Evolutionary conservation across 2,888 invertebrate species (phyloP).

Genomic region (Peribatodes rhomboidaria): DNA sequence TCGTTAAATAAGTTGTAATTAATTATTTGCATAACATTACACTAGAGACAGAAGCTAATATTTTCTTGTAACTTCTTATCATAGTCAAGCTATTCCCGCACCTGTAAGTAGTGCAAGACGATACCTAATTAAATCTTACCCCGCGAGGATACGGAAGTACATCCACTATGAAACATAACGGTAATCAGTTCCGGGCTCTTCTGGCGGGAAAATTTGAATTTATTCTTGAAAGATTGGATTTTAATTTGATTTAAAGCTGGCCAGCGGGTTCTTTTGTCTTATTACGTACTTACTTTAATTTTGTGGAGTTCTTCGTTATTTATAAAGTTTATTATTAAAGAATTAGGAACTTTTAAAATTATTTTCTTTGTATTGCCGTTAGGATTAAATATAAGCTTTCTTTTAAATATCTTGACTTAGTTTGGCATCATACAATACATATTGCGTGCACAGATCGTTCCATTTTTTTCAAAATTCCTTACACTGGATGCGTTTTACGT

Average conservation of each 20-base stretch:
- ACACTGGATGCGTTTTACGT: no score
- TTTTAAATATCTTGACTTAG: no score
- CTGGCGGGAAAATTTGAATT: conserved; percentile 32
- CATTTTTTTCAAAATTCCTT: no score
- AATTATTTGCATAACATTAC: neutral
- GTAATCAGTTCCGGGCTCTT: conserved; percentile 45
- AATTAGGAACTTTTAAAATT: no score
- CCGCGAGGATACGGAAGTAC: conserved; percentile 61
- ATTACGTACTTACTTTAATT: neutral
- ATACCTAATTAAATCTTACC: conserved; percentile 80
- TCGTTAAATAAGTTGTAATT: no score
- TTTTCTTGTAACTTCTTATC: conserved; percentile 14
- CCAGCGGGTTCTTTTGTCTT: conserved; percentile 15
- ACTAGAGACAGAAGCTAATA: neutral
- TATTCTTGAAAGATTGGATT: conserved; percentile 29
- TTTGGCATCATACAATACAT: no score
- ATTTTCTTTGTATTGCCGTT: no score
- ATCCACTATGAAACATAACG: conserved; percentile 46
- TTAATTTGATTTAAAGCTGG: conserved; percentile 31
- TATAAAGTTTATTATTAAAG: neutral
- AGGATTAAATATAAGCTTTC: no score
- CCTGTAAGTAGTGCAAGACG: conserved; percentile 69
- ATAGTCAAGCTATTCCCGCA: conserved; percentile 65
- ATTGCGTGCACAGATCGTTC: no score
- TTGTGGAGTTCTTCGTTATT: neutral